These are phyloP conservation scores for Conus betulinus DNA, from an alignment of 1,140 invertebrate species.

Conservation along the genomic window DNA sequence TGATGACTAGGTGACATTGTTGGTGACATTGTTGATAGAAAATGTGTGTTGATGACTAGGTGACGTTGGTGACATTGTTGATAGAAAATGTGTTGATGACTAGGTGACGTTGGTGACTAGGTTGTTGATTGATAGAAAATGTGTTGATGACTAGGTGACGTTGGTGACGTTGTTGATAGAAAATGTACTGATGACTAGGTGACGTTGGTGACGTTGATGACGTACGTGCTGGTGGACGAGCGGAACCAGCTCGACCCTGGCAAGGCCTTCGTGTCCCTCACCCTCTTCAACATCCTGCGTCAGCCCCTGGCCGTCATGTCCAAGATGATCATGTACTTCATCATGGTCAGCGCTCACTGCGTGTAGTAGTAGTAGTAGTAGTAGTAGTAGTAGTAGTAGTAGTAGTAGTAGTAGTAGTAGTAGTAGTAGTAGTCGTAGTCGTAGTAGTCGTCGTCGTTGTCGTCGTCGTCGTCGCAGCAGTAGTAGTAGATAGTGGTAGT, in stretches of 20 bases:
- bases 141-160: slow-evolving; percentile 79
- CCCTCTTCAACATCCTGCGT: slow-evolving; percentile 97
- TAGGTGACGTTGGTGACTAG: slow-evolving; percentile 91
- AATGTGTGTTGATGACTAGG: too few relatives aligned
- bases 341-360: slow-evolving; percentile 65
- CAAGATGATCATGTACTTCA: slow-evolving; percentile 77
- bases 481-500: too few relatives aligned
- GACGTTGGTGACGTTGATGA: slow-evolving; percentile 87
- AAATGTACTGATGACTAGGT: slow-evolving; percentile 78
- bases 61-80: too few relatives aligned
- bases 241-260: slow-evolving; percentile 88
- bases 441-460: too few relatives aligned
- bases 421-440: too few relatives aligned
- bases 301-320: slow-evolving; percentile 85
- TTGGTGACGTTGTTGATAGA: slow-evolving; percentile 86
- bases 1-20: slow-evolving; percentile 81
- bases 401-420: too few relatives aligned
- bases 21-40: too few relatives aligned
- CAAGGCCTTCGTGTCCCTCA: slow-evolving; percentile 95
- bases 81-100: too few relatives aligned
- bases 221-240: slow-evolving; percentile 69
- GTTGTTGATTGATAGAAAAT: too few relatives aligned
- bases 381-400: too few relatives aligned
- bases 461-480: too few relatives aligned
- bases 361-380: too few relatives aligned